These are phyloP conservation scores for Axinella damicornis DNA, from an alignment of 37 sponge, comb jelly and placozoan species.

Conservation along the genomic window DNA sequence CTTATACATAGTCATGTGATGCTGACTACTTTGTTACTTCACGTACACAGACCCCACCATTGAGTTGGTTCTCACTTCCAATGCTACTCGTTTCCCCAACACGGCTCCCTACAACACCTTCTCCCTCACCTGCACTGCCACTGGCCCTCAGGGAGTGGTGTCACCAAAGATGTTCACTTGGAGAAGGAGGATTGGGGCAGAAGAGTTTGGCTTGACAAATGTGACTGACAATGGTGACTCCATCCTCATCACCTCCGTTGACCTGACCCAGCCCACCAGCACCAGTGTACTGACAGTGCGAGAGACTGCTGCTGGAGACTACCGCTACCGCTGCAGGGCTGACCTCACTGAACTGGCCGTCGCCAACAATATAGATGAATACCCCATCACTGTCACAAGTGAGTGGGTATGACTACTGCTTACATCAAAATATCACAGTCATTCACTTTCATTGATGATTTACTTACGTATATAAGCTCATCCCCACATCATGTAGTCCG, in stretches of 20 bases:
- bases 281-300: neutral
- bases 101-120: slow-evolving; percentile 21
- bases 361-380: neutral
- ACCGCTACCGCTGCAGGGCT: neutral
- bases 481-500: too few relatives aligned
- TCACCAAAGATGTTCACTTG: neutral
- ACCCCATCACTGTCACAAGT: too few relatives aligned
- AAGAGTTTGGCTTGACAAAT: neutral
- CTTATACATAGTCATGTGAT: too few relatives aligned
- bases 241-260: too few relatives aligned
- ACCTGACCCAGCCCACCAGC: neutral
- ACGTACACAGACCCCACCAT: too few relatives aligned
- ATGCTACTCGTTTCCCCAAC: neutral
- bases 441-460: too few relatives aligned
- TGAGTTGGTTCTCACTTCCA: too few relatives aligned
- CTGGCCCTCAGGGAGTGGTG: neutral
- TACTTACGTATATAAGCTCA: too few relatives aligned
- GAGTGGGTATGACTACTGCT: neutral
- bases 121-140: slow-evolving; percentile 17
- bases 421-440: too few relatives aligned
- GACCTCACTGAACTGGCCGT: neutral
- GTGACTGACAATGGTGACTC: too few relatives aligned
- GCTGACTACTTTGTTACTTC: too few relatives aligned
- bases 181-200: neutral
- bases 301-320: neutral